These are phyloP conservation scores for Brachionus angularis DNA, from an alignment of 1,140 invertebrate species.

Conservation along the genomic window DNA sequence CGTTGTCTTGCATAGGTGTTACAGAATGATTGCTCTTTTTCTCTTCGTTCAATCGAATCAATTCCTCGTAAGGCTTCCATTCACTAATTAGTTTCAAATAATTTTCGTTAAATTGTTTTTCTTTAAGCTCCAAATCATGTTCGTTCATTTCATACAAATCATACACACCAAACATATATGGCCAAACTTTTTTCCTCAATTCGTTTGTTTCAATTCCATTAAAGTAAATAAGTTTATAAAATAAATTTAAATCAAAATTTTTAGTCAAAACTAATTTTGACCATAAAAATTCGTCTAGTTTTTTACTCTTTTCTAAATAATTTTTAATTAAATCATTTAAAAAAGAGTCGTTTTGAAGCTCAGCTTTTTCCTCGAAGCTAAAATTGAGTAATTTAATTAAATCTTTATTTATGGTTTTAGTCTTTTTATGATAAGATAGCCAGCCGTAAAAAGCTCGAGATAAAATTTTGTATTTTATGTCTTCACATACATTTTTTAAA, in stretches of 20 bases:
- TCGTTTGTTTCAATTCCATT: constrained; percentile 25
- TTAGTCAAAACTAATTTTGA: neutral
- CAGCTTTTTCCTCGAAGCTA: neutral
- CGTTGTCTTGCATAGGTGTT: constrained; percentile 5
- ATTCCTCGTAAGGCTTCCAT: constrained; percentile 41
- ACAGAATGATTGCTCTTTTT: constrained; percentile 1
- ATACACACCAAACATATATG: constrained; percentile 80
- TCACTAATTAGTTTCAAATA: constrained; percentile 14
- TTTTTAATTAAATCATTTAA: constrained; percentile 6
- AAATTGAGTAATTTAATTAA: neutral
- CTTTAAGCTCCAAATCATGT: constrained; percentile 51
- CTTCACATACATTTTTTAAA: constrained; percentile 67
- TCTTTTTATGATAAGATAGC: constrained; percentile 77
- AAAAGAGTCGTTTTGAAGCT: neutral
- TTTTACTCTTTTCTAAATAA: constrained; percentile 7
- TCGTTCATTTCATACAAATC: constrained; percentile 70
- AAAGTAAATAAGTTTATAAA: constrained; percentile 16
- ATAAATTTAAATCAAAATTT: constrained; percentile 11
- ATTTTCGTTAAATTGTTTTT: neutral
- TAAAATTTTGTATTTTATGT: constrained; percentile 88
- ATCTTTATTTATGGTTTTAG: constrained; percentile 14
- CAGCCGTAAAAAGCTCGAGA: constrained; percentile 89
- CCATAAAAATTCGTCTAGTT: constrained; percentile 39
- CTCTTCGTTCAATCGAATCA: neutral
- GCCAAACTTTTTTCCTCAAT: constrained; percentile 67